Conservation (phyloP, 2,113 vertebrate species). For the Larimichthys crocea region DNA sequence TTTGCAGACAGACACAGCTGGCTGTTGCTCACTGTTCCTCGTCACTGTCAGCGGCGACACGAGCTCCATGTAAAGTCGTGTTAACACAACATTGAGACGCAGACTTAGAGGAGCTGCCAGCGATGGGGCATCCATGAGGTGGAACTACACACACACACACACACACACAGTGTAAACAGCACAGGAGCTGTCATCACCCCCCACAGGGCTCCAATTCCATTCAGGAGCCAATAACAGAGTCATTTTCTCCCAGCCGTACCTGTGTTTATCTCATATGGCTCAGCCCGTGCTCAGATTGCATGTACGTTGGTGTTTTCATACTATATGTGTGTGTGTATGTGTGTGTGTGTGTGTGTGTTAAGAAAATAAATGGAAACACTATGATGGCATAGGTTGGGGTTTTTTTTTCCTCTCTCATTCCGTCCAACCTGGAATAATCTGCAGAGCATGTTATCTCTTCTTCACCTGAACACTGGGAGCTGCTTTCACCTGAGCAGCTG, state of each 20-base stretch:
- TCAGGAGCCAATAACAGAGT: conserved; percentile 43
- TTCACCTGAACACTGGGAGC: not conserved
- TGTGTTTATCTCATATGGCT: conserved; percentile 43
- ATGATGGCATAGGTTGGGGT: not conserved
- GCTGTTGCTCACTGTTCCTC: not conserved
- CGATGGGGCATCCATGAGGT: not conserved
- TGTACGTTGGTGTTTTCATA: not conserved
- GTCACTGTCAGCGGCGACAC: conserved; percentile 35
- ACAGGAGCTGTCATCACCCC: conserved; percentile 22
- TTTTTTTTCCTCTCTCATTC: not conserved
- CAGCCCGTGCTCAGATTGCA: not conserved
- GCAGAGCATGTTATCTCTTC: not conserved
- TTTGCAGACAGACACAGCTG: conserved; percentile 20
- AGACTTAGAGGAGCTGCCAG: conserved; percentile 23
- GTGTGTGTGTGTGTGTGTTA: not conserved
- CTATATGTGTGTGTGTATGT: not conserved
- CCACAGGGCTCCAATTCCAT: conserved; percentile 23
- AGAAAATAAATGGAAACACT: conserved; percentile 26
- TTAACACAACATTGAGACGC: conserved; percentile 23
- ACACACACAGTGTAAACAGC: not conserved
- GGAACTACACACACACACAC: not conserved
- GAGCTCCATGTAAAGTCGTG: conserved; percentile 34
- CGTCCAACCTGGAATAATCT: conserved; percentile 4
- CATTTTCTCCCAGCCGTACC: conserved; percentile 21
- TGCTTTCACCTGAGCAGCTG: not conserved